These are phyloP conservation scores for Podarcis muralis DNA, from an alignment of 2,113 vertebrate species.

Conservation along the genomic window DNA sequence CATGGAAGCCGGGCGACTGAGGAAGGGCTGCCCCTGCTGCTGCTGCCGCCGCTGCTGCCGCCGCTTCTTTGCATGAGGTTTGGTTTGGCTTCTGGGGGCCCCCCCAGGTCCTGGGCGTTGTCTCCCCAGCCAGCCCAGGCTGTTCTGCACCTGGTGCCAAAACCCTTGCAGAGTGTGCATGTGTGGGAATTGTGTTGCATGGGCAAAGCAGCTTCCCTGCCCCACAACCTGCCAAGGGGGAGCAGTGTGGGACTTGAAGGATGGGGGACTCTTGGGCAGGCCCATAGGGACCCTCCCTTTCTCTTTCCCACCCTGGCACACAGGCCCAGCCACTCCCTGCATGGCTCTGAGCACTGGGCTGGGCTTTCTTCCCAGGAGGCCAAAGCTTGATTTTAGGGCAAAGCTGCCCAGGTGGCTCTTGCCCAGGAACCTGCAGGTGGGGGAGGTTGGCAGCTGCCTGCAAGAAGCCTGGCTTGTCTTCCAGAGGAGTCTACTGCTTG, in stretches of 20 bases:
- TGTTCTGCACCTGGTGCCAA: constrained; percentile 31
- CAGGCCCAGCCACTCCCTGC: too few relatives aligned
- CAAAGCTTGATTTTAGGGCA: too few relatives aligned
- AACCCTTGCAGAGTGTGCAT: constrained; percentile 58
- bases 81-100: background rate
- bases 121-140: background rate
- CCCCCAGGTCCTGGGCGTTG: background rate
- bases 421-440: too few relatives aligned
- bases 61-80: background rate
- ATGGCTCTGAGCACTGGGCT: too few relatives aligned
- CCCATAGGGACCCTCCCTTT: background rate
- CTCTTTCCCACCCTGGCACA: too few relatives aligned
- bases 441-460: too few relatives aligned
- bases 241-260: constrained; percentile 1
- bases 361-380: too few relatives aligned
- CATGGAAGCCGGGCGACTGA: too few relatives aligned
- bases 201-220: constrained; percentile 3
- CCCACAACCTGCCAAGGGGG: background rate
- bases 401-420: too few relatives aligned
- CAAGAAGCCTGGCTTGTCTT: too few relatives aligned
- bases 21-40: background rate
- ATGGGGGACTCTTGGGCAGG: background rate
- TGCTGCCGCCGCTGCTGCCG: background rate
- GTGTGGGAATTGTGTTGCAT: constrained; percentile 51
- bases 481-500: too few relatives aligned